Evolutionary conservation across 2,113 vertebrate species (phyloP).

Genomic region (Hippolais icterina): DNA sequence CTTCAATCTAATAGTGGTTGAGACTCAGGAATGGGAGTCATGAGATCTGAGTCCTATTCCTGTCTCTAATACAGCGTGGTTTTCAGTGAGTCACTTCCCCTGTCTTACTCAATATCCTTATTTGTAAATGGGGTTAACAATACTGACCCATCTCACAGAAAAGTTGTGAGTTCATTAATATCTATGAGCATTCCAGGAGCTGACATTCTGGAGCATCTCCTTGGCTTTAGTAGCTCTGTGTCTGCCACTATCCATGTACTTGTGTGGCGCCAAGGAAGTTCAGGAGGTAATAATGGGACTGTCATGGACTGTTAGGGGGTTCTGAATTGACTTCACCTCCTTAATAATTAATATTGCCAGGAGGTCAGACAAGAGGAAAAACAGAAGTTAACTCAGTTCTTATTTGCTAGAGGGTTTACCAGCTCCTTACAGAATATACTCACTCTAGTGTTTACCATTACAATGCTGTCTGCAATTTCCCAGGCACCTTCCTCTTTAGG

Average conservation of each 20-base stretch:
- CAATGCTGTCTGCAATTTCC: neutral
- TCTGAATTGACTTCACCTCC: neutral
- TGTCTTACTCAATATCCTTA: constrained; percentile 23
- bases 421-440: neutral
- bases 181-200: neutral
- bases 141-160: neutral
- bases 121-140: constrained; percentile 27
- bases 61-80: neutral
- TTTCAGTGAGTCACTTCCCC: constrained; percentile 49
- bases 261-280: neutral
- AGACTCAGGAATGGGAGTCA: constrained; percentile 33
- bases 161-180: neutral
- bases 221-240: neutral
- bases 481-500: neutral
- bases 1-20: neutral
- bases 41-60: constrained; percentile 30
- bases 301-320: neutral
- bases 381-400: neutral
- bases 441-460: neutral
- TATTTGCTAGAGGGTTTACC: neutral
- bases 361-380: neutral
- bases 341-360: constrained; percentile 12
- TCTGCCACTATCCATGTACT: neutral
- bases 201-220: neutral
- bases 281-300: neutral